A percentile compares a stretch with the other conserved stretches of the same genome.
Conservation (phyloP, 2,888 invertebrate species). For the Fragum fragum region DNA sequence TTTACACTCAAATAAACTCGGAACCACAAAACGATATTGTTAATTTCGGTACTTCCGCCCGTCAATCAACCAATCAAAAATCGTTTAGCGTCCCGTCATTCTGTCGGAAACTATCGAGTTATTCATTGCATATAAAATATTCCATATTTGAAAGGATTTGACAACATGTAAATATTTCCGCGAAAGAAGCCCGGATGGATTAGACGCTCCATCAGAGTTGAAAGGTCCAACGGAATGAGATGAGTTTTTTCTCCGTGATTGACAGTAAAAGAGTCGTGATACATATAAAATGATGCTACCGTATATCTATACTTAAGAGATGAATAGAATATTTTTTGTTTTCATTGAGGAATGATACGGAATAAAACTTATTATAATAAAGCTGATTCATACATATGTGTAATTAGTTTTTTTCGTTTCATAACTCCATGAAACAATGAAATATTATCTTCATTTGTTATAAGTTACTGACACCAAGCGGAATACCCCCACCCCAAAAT, state of each 20-base stretch:
- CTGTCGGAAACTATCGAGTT: constrained; percentile 43
- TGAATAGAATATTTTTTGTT: no score
- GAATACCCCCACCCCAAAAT: no score
- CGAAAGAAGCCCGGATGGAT: constrained; percentile 42
- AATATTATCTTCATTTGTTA: no score
- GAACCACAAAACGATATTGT: constrained; percentile 69
- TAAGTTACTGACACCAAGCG: no score
- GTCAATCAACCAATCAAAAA: constrained; percentile 67
- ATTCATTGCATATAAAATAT: constrained; percentile 66
- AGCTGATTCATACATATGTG: no score
- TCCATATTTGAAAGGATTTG: constrained; percentile 60
- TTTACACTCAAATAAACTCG: constrained; percentile 66
- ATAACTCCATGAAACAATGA: no score
- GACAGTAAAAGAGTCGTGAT: not conserved
- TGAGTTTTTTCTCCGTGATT: not conserved
- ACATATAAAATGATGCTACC: not conserved
- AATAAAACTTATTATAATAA: no score
- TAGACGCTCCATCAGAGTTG: constrained; percentile 41
- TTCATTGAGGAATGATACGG: no score
- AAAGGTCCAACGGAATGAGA: constrained; percentile 1
- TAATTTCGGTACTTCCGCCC: constrained; percentile 56
- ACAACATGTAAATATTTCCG: constrained; percentile 65
- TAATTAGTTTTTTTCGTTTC: no score
- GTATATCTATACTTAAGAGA: not conserved
- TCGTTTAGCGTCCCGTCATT: constrained; percentile 49